These are phyloP conservation scores for Oryctes rhinoceros DNA, from an alignment of 1,140 invertebrate genomes.

Conservation along the genomic window DNA sequence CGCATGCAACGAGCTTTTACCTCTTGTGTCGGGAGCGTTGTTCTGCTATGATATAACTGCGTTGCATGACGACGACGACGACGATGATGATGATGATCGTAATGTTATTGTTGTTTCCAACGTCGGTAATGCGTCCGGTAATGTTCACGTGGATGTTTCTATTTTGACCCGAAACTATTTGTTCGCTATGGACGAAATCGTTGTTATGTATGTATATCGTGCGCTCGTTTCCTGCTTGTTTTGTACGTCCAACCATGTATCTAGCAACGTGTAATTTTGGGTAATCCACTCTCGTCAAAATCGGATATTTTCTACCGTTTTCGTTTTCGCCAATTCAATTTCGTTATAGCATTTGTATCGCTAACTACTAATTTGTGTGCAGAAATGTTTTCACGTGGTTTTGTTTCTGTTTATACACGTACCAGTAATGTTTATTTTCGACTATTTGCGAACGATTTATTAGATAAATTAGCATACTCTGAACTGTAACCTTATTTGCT, in stretches of 20 bases:
- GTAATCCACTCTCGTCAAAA: conserved; percentile 6
- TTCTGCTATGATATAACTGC: not conserved
- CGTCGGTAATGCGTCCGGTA: not conserved
- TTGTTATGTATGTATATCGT: not conserved
- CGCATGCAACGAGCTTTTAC: conserved; percentile 17
- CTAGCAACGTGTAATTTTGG: not conserved
- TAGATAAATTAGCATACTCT: too few species aligned
- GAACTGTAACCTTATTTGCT: too few species aligned
- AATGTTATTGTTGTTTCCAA: conserved; percentile 14
- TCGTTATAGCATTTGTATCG: not conserved
- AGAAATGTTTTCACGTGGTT: not conserved
- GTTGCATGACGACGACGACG: conserved; percentile 12
- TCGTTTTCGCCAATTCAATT: not conserved
- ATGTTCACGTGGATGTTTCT: conserved; percentile 21
- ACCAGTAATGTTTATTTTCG: too few species aligned
- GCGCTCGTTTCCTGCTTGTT: not conserved
- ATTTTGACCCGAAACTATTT: conserved; percentile 11
- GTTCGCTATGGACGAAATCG: not conserved
- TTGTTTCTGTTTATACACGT: too few species aligned
- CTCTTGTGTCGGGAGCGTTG: conserved; percentile 14
- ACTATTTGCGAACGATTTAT: too few species aligned
- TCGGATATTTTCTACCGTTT: not conserved
- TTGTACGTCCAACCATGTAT: not conserved
- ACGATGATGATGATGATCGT: conserved; percentile 4
- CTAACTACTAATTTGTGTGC: not conserved